Conservation (phyloP, 2,888 invertebrate genomes). For the Hetaerina titia region DNA sequence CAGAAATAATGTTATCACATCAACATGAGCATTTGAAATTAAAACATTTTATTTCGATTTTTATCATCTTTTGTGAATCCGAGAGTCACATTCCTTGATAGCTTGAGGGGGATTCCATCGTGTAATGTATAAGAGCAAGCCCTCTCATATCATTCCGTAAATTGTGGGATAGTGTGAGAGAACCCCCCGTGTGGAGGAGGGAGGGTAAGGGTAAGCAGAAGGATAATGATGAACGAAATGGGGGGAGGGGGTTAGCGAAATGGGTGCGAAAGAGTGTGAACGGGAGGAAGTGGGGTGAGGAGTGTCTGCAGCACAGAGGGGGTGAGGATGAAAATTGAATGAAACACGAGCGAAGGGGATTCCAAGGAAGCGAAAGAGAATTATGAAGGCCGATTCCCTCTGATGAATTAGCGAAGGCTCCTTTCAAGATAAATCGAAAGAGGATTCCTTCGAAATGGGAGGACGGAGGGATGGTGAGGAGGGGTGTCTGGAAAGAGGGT, state of each 20-base stretch:
- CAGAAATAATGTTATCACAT: too few species aligned
- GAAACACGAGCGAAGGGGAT: background rate
- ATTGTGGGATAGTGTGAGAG: too few species aligned
- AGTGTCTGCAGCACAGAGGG: background rate
- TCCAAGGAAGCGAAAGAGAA: background rate
- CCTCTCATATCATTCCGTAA: too few species aligned
- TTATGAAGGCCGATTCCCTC: background rate
- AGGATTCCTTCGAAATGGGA: background rate
- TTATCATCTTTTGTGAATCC: too few species aligned
- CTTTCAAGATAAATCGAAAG: background rate
- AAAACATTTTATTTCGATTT: too few species aligned
- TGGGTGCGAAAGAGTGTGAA: background rate
- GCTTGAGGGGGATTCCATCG: too few species aligned
- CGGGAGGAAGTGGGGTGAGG: background rate
- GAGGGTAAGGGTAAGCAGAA: background rate
- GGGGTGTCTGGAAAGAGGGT: background rate
- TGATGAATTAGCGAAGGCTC: constrained; percentile 14
- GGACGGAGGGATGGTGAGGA: background rate
- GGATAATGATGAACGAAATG: background rate
- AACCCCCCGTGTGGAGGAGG: background rate
- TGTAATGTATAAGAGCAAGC: too few species aligned
- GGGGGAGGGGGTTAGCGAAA: background rate
- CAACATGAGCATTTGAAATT: too few species aligned
- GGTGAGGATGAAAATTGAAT: constrained; percentile 18
- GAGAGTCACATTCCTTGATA: too few species aligned